Evolutionary conservation across 2,797 vertebrate species (phyloP), one percentile per base, ranked within the genome.

Genomic region (Notamacropus eugenii): DNA sequence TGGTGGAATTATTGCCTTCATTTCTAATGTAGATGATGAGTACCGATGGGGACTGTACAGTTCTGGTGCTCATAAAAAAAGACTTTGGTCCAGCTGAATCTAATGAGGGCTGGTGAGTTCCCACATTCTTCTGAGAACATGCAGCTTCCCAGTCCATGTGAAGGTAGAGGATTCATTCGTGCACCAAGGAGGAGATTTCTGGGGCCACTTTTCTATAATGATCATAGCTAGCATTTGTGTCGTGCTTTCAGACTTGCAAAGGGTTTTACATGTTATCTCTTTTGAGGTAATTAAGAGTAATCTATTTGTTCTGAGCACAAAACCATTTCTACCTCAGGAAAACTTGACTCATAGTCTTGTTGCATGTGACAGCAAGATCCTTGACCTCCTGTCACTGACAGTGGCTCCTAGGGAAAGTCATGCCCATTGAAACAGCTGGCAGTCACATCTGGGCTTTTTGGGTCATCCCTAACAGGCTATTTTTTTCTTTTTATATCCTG

Each of bases 401-500:
- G 27, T 1, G 31, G 59, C 59, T n/a, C 34, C 62, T 16, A 0
- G 56, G 3, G 91, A 90, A 34, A 54, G 50, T 14, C 24, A 90
- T 31, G 8, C 52, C 54, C 27, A n/a, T 90, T 40, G 1, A 0
- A 24, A 52, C 52, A 52, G 11, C 94, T 0, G 8, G 46, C 46
- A 24, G 29, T 94, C 6, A 8, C 50, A 52, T 34, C 54, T 29
- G 0, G 22, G 74, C 19, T 19, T 10, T 50, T 6, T 0, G 59
- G 57, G 8, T 54, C 58, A 94, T 13, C 62, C 27, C 54, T 97
- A 74, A 98, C 0, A 0, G 58, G 1, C 40, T 58, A 92, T 62
- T 94, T 96, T 93, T 95, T n/a, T 31, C 90, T 34, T 97, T 95
- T 97, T 96, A n/a, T 97, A 55, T 94, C 94, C 92, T 92, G 27